These are phyloP conservation scores for Puffinus mauretanicus DNA, from an alignment of 2,113 vertebrate species.

Conservation along the genomic window DNA sequence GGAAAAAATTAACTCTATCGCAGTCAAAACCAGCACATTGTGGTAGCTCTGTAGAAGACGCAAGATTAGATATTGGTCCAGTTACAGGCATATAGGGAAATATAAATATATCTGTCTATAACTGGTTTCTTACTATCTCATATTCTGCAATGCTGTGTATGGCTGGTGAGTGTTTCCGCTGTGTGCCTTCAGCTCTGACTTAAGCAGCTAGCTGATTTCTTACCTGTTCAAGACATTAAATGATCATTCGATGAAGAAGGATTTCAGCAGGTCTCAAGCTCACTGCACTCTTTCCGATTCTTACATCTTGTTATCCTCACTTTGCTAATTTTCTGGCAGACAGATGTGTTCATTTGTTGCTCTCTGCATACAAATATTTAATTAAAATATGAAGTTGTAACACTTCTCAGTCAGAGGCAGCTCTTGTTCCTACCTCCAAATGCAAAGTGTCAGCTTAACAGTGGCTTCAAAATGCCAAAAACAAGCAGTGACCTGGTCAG, in stretches of 20 bases:
- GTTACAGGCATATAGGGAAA: neutral
- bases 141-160: neutral
- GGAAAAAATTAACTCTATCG: too few relatives aligned
- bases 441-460: neutral
- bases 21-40: neutral
- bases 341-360: neutral
- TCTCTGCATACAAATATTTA: neutral
- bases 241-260: neutral
- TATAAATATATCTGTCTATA: neutral
- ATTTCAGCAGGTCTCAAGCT: neutral
- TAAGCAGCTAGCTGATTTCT: neutral
- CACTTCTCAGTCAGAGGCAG: neutral
- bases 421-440: neutral
- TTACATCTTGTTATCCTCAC: neutral
- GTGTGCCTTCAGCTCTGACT: neutral
- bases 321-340: constrained; percentile 16
- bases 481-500: neutral
- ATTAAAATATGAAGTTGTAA: neutral
- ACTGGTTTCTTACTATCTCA: neutral
- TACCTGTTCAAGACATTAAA: neutral
- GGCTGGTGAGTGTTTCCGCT: neutral
- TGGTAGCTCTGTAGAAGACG: neutral
- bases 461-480: neutral
- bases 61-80: neutral
- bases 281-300: neutral